Conservation (phyloP, 2,113 vertebrate species). For the Xenotilapia caudafasciata region DNA sequence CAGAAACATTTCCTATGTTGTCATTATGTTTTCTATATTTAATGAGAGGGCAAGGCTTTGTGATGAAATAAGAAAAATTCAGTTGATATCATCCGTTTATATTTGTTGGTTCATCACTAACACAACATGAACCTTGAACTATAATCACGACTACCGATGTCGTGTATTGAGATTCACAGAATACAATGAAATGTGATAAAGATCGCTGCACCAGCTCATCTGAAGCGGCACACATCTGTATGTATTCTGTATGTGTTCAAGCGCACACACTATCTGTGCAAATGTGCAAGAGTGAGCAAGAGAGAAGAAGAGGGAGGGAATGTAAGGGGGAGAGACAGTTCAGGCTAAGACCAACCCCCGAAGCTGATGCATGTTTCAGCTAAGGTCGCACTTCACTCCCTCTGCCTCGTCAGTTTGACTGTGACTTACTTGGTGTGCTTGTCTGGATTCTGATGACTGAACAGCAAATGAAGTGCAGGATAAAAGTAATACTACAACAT, state of each 20-base stretch:
- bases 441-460: slow-evolving; percentile 43
- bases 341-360: slow-evolving; percentile 39
- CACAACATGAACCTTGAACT: neutral
- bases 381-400: slow-evolving; percentile 16
- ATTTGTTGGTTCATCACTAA: neutral
- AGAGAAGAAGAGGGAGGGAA: neutral
- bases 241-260: neutral
- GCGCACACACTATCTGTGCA: neutral
- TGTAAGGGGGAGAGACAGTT: neutral
- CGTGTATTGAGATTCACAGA: neutral
- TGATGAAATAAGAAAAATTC: neutral
- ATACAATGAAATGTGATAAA: neutral
- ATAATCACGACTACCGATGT: neutral
- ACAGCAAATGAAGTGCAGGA: slow-evolving; percentile 4
- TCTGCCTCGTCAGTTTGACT: slow-evolving; percentile 34
- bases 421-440: neutral
- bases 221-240: neutral
- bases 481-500: neutral
- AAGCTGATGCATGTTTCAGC: slow-evolving; percentile 43
- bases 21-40: neutral
- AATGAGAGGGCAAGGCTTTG: neutral
- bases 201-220: neutral
- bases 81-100: neutral
- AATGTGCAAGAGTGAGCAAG: neutral
- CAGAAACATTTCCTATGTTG: neutral